Base-by-base conservation (phyloP, 2,888 invertebrate genomes). In the Eupelmus urozonus region DNA sequence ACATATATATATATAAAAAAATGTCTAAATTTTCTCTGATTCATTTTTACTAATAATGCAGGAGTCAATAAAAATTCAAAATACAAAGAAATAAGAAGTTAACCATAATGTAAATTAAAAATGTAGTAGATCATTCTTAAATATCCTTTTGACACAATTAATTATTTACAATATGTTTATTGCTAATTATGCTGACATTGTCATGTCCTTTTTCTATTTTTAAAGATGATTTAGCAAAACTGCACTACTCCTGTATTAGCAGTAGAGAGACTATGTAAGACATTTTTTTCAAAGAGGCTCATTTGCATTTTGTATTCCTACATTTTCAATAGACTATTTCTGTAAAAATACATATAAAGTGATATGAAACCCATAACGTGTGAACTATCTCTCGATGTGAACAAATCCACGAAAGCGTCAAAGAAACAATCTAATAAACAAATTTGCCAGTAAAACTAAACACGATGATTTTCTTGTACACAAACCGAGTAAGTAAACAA, bases 191-290 rank as follows among this genome's bases (percentile, higher is more conserved):
- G 13, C 27, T 53, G 53, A 60, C 45, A 53, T 60, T 60, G 29
- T 40, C n/a, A 27, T 40, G 23, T 60, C n/a, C 29, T 76, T 63
- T 76, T 76, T 57, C 77, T 77, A 72, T 72, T 72, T 77, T 77
- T 67, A 65, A 77, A 53, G 45, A 72, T 72, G 66, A 59, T 66
- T 59, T 66, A 34, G 66, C 66, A 72, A 42, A 72, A 71, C 9
- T 60, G 34, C 59, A 57, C 9, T 59, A 42, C 60, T 60, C 34
- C 53, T 60, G 60, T 27, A 76, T 65, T 40, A 51, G 29, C 34
- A 60, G 23, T 53, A 34, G 42, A 57, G 13, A 25, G 11, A 63
- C 53, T 55, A 59, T 67, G 60, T 73, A 29, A 42, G 4, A 62
- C 5, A 25, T 45, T 29, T 29, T 63, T 70, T 63, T 55, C 63